Evolutionary conservation across 2,113 vertebrate species (phyloP).

Genomic region (Uropsilus gracilis): DNA sequence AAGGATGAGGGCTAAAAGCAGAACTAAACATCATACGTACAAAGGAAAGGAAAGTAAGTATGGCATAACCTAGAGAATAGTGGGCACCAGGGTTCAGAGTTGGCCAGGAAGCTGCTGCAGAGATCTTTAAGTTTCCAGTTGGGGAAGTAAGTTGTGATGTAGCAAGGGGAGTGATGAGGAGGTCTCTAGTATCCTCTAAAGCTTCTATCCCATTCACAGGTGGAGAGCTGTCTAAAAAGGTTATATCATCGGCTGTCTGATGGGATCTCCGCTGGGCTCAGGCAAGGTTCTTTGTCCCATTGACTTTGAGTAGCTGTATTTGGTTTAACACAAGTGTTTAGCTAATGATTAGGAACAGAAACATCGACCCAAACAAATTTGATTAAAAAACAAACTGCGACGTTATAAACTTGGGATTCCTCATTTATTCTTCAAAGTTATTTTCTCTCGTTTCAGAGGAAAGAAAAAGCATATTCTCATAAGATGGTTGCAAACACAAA

Average conservation of each 20-base stretch:
- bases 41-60: neutral
- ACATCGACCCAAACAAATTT: neutral
- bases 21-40: neutral
- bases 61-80: neutral
- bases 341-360: neutral
- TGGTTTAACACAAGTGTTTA: neutral
- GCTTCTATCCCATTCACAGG: neutral
- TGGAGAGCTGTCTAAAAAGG: neutral
- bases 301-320: neutral
- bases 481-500: neutral
- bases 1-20: neutral
- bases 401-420: neutral
- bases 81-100: neutral
- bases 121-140: neutral
- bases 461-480: neutral
- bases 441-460: constrained; percentile 27
- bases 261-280: neutral
- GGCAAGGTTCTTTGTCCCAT: neutral
- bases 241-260: neutral
- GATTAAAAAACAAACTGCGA: neutral
- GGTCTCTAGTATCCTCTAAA: neutral
- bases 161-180: neutral
- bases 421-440: constrained; percentile 8
- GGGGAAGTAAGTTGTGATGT: neutral
- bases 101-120: neutral